Evolutionary conservation across 2,797 vertebrate genomes (phyloP), one percentile per base, ranked within the genome.

Genomic region (Pseudotriccus pelzelni): DNA sequence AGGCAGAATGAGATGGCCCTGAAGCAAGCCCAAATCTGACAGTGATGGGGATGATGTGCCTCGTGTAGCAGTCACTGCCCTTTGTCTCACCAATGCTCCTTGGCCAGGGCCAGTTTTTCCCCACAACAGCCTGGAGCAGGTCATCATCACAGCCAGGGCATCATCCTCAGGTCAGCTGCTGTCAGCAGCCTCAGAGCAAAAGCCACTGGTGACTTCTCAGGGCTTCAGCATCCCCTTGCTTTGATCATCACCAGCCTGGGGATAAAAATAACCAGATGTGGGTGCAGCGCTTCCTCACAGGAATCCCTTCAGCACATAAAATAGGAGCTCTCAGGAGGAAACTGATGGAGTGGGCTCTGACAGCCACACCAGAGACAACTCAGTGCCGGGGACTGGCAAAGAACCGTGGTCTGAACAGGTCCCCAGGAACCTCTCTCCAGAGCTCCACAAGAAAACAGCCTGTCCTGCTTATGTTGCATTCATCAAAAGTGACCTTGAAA

Each of bases 401-500:
- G 53, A 27, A 47, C n/a, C 1, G 3, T 1, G 43, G 34, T 14
- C 34, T 53, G 37, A 37, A 63, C 62, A 79, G 30, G 19, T 8
- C 12, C 24, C 30, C 44, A 52, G 2, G 1, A 79, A 52, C 36
- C 44, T 59, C 75, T 53, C 27, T 92, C 39, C 47, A 72, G 32
- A 43, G 0, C 10, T 60, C 62, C 1, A 5, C 39, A n/a, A 58
- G 67, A 36, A 84, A 87, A 69, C 14, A 41, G 27, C 46, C 24
- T 50, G 32, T 34, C 30, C 55, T 66, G 47, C 59, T 58, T 39
- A 50, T 62, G 27, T 6, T 58, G 34, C 43, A n/a, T 25, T 64
- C n/a, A 39, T 41, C 67, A 76, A 44, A 90, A 73, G 52, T 53
- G 59, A 94, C 75, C 84, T 83, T 89, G 63, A 84, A 84, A 77